A percentile compares a stretch with the other conserved stretches of the same genome.
Conservation (phyloP, 2,797 vertebrate genomes). For the Melanotaenia boesemani region DNA sequence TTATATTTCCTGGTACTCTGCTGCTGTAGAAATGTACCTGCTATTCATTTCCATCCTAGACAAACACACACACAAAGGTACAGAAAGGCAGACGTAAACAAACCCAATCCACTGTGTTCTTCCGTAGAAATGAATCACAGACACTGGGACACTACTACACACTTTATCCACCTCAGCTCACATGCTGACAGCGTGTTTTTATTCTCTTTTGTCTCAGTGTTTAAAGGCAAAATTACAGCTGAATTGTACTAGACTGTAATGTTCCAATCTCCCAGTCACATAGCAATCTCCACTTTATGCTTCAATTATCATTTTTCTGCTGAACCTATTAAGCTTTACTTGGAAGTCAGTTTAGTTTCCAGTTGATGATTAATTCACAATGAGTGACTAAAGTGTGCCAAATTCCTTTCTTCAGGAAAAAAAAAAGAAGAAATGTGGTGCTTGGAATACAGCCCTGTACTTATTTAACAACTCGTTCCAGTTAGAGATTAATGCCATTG, state of each 20-base stretch:
- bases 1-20: neutral
- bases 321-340: slow-evolving; percentile 25
- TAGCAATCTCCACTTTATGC: slow-evolving; percentile 1
- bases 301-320: slow-evolving; percentile 9
- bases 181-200: neutral
- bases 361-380: neutral
- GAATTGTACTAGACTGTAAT: neutral
- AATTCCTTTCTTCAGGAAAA: neutral
- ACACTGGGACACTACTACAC: neutral
- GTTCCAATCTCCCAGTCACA: neutral
- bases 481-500: neutral
- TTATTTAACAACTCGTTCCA: slow-evolving; percentile 14
- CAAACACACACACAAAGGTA: neutral
- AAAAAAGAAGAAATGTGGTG: neutral
- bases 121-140: too few species aligned
- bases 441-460: neutral
- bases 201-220: neutral
- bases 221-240: neutral
- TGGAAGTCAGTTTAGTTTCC: slow-evolving; percentile 42
- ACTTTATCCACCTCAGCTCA: slow-evolving; percentile 3
- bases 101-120: slow-evolving; percentile 12
- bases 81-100: slow-evolving; percentile 19
- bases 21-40: slow-evolving; percentile 51
- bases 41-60: neutral
- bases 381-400: slow-evolving; percentile 5